Evolutionary conservation across 2,113 vertebrate genomes (phyloP).

Genomic region (Tangachromis dhanisi): DNA sequence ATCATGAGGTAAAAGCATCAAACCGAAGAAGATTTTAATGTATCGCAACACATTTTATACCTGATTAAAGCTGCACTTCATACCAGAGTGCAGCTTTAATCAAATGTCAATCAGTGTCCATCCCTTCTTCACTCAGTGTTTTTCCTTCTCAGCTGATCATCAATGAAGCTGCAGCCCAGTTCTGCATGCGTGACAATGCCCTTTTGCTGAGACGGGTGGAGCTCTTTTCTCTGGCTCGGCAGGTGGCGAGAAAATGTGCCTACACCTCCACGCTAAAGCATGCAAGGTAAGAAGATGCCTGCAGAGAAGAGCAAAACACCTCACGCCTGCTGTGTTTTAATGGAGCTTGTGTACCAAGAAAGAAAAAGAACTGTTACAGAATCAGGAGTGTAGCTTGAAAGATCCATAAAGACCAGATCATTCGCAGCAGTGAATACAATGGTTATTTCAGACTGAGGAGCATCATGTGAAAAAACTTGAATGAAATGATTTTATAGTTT

Average conservation of each 20-base stretch:
- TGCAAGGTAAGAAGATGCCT: conserved; percentile 74
- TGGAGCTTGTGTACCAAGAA: not conserved
- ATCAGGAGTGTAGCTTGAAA: not conserved
- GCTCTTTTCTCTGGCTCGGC: conserved; percentile 89
- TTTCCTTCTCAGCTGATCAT: conserved; percentile 82
- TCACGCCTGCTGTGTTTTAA: not conserved
- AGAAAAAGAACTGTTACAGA: not conserved
- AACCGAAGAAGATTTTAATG: not conserved
- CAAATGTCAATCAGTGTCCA: not conserved
- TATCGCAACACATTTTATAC: not conserved
- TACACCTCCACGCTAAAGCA: conserved; percentile 89
- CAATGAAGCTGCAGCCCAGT: conserved; percentile 94
- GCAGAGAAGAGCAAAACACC: not conserved
- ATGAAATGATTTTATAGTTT: not conserved
- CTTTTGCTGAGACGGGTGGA: conserved; percentile 89
- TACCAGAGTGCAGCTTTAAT: not conserved
- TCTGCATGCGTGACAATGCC: conserved; percentile 91
- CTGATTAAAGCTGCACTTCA: not conserved
- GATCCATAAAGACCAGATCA: not conserved
- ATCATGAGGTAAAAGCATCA: conserved; percentile 84
- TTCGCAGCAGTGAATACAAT: not conserved
- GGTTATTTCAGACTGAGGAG: not conserved
- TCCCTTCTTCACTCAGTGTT: not conserved
- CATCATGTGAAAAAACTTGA: not conserved
- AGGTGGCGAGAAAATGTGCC: conserved; percentile 91